Conservation (phyloP, 2,797 vertebrate genomes). For the Cynodonichthys magdalenae region DNA sequence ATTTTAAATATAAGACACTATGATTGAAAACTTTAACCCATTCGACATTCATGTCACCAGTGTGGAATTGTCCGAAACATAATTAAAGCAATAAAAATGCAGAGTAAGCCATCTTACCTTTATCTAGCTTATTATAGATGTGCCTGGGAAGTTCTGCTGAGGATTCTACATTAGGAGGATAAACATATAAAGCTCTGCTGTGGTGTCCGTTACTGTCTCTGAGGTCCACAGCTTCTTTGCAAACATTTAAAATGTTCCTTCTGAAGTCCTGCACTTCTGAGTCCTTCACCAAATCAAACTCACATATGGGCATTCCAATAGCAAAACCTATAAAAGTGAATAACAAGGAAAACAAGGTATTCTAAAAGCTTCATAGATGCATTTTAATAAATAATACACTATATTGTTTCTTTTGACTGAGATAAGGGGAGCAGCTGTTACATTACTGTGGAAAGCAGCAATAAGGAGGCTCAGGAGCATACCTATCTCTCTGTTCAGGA, state of each 20-base stretch:
- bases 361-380: neutral
- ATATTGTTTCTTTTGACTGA: neutral
- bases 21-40: too few species aligned
- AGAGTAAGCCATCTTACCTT: constrained; percentile 82
- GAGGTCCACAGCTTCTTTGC: constrained; percentile 97
- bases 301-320: constrained; percentile 98
- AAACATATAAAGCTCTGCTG: constrained; percentile 95
- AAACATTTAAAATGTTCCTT: constrained; percentile 97
- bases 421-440: neutral
- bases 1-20: too few species aligned
- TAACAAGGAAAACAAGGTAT: neutral
- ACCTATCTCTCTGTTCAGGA: constrained; percentile 99
- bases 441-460: neutral
- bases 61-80: neutral
- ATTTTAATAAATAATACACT: neutral
- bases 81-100: neutral
- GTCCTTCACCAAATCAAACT: constrained; percentile 99
- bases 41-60: neutral
- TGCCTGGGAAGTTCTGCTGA: constrained; percentile 94
- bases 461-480: constrained; percentile 31
- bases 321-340: constrained; percentile 88
- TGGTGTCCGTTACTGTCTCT: constrained; percentile 92
- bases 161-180: constrained; percentile 97
- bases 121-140: constrained; percentile 97
- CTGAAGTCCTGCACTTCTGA: constrained; percentile 98